Conservation (phyloP, 2,888 invertebrate genomes). For the Eilema griseolum region DNA sequence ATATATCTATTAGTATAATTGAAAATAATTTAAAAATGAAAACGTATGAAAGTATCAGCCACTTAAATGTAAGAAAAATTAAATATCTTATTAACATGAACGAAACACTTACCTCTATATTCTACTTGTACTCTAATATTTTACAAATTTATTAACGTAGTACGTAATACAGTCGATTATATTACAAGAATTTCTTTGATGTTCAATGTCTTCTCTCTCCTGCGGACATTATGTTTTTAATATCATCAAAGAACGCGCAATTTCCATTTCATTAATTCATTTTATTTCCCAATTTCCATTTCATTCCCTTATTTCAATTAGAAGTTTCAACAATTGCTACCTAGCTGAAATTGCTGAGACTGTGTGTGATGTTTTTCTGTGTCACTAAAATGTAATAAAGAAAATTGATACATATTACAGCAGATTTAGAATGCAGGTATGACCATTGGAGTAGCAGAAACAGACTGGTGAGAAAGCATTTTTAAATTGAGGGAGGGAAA, state of each 20-base stretch:
- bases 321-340: neutral
- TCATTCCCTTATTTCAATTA: constrained; percentile 6
- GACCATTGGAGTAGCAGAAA: too few relatives aligned
- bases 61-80: neutral
- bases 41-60: neutral
- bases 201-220: constrained; percentile 7
- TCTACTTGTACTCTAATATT: neutral
- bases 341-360: neutral
- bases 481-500: too few relatives aligned
- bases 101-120: too few relatives aligned
- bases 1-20: too few relatives aligned
- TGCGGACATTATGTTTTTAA: constrained; percentile 6
- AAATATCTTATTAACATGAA: neutral
- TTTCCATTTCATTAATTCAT: constrained; percentile 8
- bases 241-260: constrained; percentile 10
- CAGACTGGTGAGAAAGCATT: too few relatives aligned
- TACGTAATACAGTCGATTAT: neutral
- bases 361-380: neutral
- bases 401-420: neutral
- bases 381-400: neutral
- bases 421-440: neutral
- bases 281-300: constrained; percentile 7
- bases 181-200: neutral
- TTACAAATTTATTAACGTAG: neutral
- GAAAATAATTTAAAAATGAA: too few relatives aligned